phyloP scores from a whole-genome alignment of 2,888 invertebrate genomes.

The Laspeyria flexula region DNA sequence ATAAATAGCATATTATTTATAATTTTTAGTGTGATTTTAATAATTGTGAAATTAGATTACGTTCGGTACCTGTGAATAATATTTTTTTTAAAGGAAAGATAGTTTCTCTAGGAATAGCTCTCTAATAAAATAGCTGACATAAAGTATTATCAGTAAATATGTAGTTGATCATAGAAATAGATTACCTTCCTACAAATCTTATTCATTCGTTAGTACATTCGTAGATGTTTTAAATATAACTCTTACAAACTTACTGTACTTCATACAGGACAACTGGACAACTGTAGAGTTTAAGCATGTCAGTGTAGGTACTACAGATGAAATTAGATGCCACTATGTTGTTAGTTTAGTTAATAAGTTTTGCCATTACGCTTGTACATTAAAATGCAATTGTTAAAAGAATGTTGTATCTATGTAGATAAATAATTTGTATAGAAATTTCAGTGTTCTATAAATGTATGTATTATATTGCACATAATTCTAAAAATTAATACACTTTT shows the following conservation, averaged over 20 bases:
- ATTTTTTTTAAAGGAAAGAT: conserved; percentile 16
- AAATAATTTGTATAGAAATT: conserved; percentile 18
- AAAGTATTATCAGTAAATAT: conserved; percentile 19
- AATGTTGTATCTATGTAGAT: conserved; percentile 14
- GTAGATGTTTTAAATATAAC: conserved; percentile 20
- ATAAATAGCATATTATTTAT: neutral
- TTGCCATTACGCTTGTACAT: conserved; percentile 9
- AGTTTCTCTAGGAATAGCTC: conserved; percentile 25
- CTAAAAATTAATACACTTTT: conserved; percentile 13
- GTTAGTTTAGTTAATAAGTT: conserved; percentile 21
- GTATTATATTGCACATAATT: conserved; percentile 25
- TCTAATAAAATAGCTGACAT: conserved; percentile 30
- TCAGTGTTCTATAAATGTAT: conserved; percentile 21
- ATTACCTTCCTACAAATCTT: conserved; percentile 18
- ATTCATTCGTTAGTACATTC: conserved; percentile 8
- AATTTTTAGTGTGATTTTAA: neutral
- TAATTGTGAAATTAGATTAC: conserved; percentile 2
- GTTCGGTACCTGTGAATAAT: conserved; percentile 33
- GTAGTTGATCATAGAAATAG: conserved; percentile 24
- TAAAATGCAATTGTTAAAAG: conserved; percentile 22
- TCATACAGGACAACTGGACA: conserved; percentile 5
- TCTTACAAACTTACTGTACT: conserved; percentile 1
- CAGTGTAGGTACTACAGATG: conserved; percentile 5
- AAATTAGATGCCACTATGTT: conserved; percentile 15
- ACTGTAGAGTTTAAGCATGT: conserved; percentile 5